These are phyloP conservation scores for Endotricha flammealis DNA, from an alignment of 2,888 invertebrate genomes.

Conservation along the genomic window DNA sequence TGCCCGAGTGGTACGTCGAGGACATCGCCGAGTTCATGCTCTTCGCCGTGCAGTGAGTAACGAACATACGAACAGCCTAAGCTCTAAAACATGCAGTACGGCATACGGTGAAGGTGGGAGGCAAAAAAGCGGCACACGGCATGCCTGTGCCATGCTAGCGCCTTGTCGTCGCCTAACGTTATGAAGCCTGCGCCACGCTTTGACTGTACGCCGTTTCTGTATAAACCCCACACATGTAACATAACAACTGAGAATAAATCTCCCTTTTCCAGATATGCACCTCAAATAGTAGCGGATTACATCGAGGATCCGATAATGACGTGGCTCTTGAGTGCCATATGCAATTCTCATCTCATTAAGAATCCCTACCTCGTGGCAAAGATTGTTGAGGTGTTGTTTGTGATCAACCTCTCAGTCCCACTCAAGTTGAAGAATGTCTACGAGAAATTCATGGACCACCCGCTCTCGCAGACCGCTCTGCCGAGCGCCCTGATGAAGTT, in stretches of 20 bases:
- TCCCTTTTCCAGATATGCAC: conserved; percentile 81
- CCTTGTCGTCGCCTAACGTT: no score
- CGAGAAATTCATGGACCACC: conserved; percentile 91
- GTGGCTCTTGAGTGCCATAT: conserved; percentile 93
- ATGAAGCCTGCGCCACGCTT: no score
- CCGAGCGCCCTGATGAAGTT: conserved; percentile 97
- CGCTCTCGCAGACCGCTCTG: conserved; percentile 83
- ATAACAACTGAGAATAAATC: no score
- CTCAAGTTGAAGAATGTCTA: conserved; percentile 78
- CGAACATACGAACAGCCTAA: neutral
- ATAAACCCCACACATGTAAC: no score
- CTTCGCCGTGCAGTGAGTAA: conserved; percentile 93
- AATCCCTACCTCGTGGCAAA: conserved; percentile 99
- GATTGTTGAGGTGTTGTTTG: conserved; percentile 93
- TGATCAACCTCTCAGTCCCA: conserved; percentile 84
- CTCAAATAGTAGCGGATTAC: conserved; percentile 84
- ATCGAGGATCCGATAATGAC: conserved; percentile 91
- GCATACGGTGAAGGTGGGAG: no score
- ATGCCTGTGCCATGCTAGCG: no score
- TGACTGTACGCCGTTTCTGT: no score
- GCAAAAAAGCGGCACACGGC: no score
- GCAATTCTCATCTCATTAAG: conserved; percentile 92
- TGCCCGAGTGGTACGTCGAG: conserved; percentile 98
- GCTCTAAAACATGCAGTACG: no score
- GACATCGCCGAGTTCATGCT: conserved; percentile 97